Percentiles rank a stretch among this genome's conserved stretches.
Conservation (phyloP, 1,140 invertebrate genomes). For the Leptonema lineaticorne region DNA sequence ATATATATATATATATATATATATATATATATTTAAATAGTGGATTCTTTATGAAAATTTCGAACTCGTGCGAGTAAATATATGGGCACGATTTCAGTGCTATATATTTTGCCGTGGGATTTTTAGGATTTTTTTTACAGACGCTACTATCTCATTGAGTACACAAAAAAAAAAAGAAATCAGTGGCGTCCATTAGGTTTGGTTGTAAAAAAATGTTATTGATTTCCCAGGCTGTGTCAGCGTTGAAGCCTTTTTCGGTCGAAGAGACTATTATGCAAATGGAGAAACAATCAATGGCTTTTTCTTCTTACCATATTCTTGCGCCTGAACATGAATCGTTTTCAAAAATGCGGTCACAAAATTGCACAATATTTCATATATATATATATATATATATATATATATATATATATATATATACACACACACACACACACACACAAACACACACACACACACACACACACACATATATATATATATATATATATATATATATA, state of each 20-base stretch:
- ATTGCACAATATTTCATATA: too few species aligned
- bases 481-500: too few species aligned
- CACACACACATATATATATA: too few species aligned
- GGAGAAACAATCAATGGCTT: conserved; percentile 27
- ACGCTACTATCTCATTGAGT: background rate
- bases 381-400: too few species aligned
- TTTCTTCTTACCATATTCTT: too few species aligned
- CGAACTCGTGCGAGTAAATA: background rate
- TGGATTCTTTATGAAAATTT: background rate
- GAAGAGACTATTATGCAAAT: conserved; percentile 29
- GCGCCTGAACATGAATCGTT: background rate
- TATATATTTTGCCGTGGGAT: background rate
- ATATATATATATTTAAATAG: background rate
- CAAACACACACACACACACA: too few species aligned
- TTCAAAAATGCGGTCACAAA: too few species aligned
- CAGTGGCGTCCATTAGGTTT: conserved; percentile 18
- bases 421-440: too few species aligned
- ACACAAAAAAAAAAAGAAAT: background rate
- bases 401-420: too few species aligned
- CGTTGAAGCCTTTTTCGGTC: conserved; percentile 23
- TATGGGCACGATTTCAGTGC: too few species aligned
- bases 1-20: background rate
- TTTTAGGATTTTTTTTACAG: background rate
- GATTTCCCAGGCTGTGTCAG: conserved; percentile 24
- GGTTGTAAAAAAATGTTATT: conserved; percentile 27